These are phyloP conservation scores for Tiaroga cobitis DNA, from an alignment of 2,797 vertebrate species.

Conservation along the genomic window DNA sequence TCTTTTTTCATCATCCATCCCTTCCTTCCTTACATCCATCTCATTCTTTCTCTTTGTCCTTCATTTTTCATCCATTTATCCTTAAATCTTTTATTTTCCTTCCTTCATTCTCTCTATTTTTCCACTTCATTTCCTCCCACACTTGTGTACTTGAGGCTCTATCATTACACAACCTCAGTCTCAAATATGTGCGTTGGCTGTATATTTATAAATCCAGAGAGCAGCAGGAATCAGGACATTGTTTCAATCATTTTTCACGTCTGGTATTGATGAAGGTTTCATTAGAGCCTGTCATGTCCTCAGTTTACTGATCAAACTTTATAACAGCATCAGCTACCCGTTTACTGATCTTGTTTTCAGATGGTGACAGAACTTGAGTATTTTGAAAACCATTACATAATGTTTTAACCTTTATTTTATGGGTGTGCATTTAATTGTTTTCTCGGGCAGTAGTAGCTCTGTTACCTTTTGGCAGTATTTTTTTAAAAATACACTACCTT, in stretches of 20 bases:
- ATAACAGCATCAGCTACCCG: not conserved
- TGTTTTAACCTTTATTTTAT: not conserved
- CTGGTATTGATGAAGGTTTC: conserved; percentile 4
- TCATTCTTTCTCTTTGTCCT: not conserved
- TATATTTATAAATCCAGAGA: conserved; percentile 33
- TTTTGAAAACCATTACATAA: not conserved
- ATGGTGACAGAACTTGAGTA: not conserved
- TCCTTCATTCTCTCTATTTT: not conserved
- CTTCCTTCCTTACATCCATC: not conserved
- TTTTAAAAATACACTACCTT: not conserved
- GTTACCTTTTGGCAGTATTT: not conserved
- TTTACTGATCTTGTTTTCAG: conserved; percentile 2
- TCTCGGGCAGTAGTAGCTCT: not conserved
- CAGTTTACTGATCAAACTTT: not conserved
- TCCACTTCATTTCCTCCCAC: not conserved
- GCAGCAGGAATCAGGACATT: not conserved
- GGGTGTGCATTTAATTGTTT: not conserved
- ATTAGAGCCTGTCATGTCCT: not conserved
- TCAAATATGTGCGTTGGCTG: not conserved
- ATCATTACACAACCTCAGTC: conserved; percentile 29
- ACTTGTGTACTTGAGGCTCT: not conserved
- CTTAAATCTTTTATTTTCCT: not conserved
- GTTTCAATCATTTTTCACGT: not conserved
- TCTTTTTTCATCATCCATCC: not conserved
- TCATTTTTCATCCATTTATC: not conserved